Conservation (phyloP, 2,113 vertebrate genomes). For the Uropsilus gracilis region DNA sequence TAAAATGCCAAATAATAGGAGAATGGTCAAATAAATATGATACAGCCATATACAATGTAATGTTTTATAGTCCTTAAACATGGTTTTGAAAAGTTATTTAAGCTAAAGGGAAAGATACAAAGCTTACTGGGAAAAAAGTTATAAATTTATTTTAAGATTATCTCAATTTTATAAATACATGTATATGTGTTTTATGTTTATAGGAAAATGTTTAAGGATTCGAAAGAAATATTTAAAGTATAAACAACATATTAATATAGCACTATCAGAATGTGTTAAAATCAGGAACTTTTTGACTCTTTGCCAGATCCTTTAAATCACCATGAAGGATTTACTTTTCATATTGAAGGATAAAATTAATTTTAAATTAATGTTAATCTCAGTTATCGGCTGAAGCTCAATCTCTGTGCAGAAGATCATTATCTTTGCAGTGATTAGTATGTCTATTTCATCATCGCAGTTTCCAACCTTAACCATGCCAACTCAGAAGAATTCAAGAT, state of each 20-base stretch:
- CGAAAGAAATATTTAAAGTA: constrained; percentile 19
- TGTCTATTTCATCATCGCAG: neutral
- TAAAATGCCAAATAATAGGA: constrained; percentile 71
- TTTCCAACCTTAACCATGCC: neutral
- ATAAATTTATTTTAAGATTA: constrained; percentile 12
- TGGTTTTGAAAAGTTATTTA: neutral
- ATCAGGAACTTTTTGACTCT: neutral
- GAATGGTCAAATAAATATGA: constrained; percentile 18
- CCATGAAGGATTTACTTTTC: constrained; percentile 35
- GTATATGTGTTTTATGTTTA: neutral
- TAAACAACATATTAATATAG: neutral
- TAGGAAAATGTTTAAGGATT: neutral
- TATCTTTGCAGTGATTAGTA: neutral
- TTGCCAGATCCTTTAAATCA: neutral
- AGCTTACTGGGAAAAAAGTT: neutral
- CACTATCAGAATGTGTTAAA: neutral
- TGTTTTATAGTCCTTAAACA: neutral
- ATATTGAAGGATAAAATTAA: constrained; percentile 8
- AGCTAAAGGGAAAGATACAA: neutral
- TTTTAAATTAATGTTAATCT: constrained; percentile 32
- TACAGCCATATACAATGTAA: neutral
- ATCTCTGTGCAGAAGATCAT: neutral
- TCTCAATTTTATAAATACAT: neutral
- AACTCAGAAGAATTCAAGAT: neutral
- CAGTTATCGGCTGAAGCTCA: neutral